These are phyloP conservation scores for Apoda limacodes DNA, from an alignment of 2,888 invertebrate species.

Conservation along the genomic window DNA sequence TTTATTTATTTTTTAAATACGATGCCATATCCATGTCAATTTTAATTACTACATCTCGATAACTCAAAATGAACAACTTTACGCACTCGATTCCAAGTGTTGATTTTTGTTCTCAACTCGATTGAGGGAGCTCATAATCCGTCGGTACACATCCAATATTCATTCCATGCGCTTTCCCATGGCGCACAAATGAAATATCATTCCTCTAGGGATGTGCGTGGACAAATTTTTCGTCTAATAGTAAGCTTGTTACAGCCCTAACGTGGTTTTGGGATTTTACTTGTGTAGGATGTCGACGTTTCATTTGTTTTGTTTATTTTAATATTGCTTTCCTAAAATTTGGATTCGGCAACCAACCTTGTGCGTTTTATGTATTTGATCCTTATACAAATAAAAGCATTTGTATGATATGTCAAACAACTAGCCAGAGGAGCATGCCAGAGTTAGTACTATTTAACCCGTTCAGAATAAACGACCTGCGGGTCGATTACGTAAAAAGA, in stretches of 20 bases:
- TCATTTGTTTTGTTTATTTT: too few species aligned
- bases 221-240: slow-evolving; percentile 33
- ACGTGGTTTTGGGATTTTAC: slow-evolving; percentile 22
- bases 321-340: too few species aligned
- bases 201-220: slow-evolving; percentile 38
- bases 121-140: slow-evolving; percentile 18
- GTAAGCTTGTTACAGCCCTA: slow-evolving; percentile 51
- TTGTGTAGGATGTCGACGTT: slow-evolving; percentile 3
- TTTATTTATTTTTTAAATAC: too few species aligned
- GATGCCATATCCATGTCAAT: too few species aligned
- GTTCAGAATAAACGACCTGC: too few species aligned
- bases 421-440: too few species aligned
- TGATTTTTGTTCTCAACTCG: slow-evolving; percentile 62
- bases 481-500: too few species aligned
- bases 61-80: slow-evolving; percentile 42
- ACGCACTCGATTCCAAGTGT: slow-evolving; percentile 39
- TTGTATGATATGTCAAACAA: too few species aligned
- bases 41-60: slow-evolving; percentile 7
- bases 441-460: too few species aligned
- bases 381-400: too few species aligned
- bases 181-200: slow-evolving; percentile 29
- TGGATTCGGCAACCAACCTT: too few species aligned
- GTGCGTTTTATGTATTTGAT: too few species aligned
- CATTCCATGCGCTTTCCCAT: slow-evolving; percentile 43
- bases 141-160: slow-evolving; percentile 23